A percentile compares a stretch with the other conserved stretches of the same genome.
These are phyloP conservation scores for Frankliniella intonsa DNA, from an alignment of 2,888 invertebrate genomes.

Conservation along the genomic window DNA sequence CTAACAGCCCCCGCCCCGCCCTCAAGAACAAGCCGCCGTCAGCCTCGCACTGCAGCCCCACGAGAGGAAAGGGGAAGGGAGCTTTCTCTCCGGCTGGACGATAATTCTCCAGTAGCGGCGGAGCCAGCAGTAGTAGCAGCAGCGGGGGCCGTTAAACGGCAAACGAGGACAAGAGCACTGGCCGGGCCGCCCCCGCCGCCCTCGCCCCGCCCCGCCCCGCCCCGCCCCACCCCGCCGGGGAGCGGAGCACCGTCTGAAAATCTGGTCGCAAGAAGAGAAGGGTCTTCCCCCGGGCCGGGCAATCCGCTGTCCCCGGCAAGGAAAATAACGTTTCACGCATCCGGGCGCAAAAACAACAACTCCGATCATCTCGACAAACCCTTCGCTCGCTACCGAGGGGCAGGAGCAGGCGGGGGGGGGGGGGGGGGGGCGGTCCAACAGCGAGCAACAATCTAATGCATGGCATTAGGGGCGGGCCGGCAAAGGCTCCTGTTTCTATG, in stretches of 20 bases:
- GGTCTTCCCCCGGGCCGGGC: neutral
- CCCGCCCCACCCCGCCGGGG: too few species aligned
- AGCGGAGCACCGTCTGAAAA: neutral
- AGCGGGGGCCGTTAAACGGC: too few species aligned
- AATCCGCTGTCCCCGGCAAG: slow-evolving; percentile 11
- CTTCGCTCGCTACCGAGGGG: neutral
- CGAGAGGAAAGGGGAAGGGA: too few species aligned
- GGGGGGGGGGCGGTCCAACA: neutral
- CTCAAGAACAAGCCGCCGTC: too few species aligned
- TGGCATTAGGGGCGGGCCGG: slow-evolving; percentile 2
- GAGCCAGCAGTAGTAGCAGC: too few species aligned
- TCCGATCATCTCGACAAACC: slow-evolving; percentile 21
- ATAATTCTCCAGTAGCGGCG: too few species aligned
- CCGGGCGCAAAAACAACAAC: slow-evolving; percentile 13
- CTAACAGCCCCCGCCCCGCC: too few species aligned
- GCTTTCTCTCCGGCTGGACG: too few species aligned
- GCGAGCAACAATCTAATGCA: slow-evolving; percentile 26
- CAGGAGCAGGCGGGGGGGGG: too few species aligned
- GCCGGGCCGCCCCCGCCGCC: neutral
- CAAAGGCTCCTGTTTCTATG: slow-evolving; percentile 21
- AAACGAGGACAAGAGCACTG: too few species aligned
- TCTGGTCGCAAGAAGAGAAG: neutral
- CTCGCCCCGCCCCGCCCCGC: neutral
- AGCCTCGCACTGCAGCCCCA: too few species aligned
- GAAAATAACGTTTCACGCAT: slow-evolving; percentile 19